These are phyloP conservation scores for Zenarchopterus dispar DNA, from an alignment of 2,797 vertebrate genomes.

Conservation along the genomic window DNA sequence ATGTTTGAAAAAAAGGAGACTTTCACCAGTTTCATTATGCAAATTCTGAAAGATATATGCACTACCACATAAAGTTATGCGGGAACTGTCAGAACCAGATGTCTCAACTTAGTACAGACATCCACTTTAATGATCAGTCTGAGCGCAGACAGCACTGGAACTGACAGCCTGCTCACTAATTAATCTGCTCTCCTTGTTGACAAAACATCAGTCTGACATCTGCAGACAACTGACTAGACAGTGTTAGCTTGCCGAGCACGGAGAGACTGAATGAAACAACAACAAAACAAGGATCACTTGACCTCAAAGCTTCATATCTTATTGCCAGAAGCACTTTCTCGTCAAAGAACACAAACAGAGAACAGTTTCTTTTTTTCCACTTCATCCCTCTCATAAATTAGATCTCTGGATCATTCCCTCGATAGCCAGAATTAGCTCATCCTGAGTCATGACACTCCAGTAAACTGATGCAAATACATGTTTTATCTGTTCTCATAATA, in stretches of 20 bases:
- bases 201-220: slow-evolving; percentile 29
- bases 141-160: slow-evolving; percentile 15
- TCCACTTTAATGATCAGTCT: slow-evolving; percentile 22
- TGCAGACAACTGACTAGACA: slow-evolving; percentile 11
- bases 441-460: not conserved
- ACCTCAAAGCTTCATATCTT: not conserved
- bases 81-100: slow-evolving; percentile 9
- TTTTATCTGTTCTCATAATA: no score
- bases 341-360: not conserved
- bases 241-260: slow-evolving; percentile 6
- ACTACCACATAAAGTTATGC: not conserved
- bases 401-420: not conserved
- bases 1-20: not conserved
- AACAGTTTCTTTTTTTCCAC: not conserved
- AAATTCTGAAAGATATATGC: not conserved
- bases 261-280: slow-evolving; percentile 4
- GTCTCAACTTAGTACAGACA: slow-evolving; percentile 23
- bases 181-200: slow-evolving; percentile 25
- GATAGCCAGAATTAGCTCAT: not conserved
- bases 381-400: not conserved
- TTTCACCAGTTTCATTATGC: not conserved
- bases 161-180: slow-evolving; percentile 14
- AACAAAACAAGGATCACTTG: slow-evolving; percentile 3
- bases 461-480: no score
- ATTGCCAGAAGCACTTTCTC: not conserved